phyloP scores from a whole-genome alignment of 2,888 invertebrate genomes.

The Oxycera nigricornis region DNA sequence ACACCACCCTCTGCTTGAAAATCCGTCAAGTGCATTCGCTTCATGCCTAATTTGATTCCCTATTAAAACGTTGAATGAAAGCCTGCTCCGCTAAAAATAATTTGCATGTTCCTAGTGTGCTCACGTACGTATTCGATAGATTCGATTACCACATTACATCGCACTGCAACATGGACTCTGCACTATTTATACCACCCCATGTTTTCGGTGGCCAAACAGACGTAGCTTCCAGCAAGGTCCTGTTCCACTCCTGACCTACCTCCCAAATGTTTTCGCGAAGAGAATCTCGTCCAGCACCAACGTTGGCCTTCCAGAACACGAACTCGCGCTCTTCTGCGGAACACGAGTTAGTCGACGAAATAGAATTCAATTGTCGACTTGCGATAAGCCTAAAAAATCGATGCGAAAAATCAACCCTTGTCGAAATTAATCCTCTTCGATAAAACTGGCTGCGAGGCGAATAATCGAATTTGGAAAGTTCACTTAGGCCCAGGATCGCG shows the following conservation, averaged over 20 bases:
- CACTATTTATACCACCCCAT: background rate
- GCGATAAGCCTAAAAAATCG: conserved; percentile 33
- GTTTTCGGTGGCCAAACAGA: background rate
- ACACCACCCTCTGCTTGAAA: too few relatives aligned
- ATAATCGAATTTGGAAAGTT: conserved; percentile 39
- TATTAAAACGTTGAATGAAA: conserved; percentile 15
- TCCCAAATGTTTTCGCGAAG: background rate
- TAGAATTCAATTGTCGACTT: conserved; percentile 26
- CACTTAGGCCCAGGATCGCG: background rate
- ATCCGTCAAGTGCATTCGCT: background rate
- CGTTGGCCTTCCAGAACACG: background rate
- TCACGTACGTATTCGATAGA: background rate
- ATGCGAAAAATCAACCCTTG: conserved; percentile 37
- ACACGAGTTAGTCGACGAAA: conserved; percentile 2
- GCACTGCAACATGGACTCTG: background rate
- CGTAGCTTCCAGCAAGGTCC: background rate
- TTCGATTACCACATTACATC: conserved; percentile 25
- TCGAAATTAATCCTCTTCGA: conserved; percentile 24
- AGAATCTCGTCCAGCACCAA: background rate
- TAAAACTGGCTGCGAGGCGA: conserved; percentile 21
- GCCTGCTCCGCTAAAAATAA: conserved; percentile 24
- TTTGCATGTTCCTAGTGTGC: conserved; percentile 20
- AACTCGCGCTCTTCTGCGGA: background rate
- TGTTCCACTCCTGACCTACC: background rate
- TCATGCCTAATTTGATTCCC: conserved; percentile 23